Conservation (phyloP, 2,888 invertebrate species). For the Nesidiocoris tenuis region DNA sequence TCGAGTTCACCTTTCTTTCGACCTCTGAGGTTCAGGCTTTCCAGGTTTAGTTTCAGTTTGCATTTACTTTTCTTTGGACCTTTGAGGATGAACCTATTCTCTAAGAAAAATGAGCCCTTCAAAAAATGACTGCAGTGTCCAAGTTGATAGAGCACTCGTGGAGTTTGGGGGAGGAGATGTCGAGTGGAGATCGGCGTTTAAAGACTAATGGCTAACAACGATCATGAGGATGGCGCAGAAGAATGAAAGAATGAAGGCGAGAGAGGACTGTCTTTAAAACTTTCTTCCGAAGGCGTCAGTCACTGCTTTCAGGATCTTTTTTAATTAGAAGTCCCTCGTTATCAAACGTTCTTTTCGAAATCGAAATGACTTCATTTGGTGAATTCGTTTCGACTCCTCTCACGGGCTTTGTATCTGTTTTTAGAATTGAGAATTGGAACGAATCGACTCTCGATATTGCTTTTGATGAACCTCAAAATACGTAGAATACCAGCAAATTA, state of each 20-base stretch:
- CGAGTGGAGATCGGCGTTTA: conserved; percentile 34
- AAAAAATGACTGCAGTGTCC: too few relatives aligned
- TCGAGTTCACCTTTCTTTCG: too few relatives aligned
- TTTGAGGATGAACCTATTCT: too few relatives aligned
- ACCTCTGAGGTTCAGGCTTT: too few relatives aligned
- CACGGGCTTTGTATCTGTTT: too few relatives aligned
- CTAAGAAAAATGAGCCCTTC: too few relatives aligned
- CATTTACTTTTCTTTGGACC: too few relatives aligned
- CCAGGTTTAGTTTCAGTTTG: too few relatives aligned
- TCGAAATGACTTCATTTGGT: conserved; percentile 26
- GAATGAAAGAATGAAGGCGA: neutral
- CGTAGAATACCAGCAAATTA: too few relatives aligned
- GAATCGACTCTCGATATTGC: too few relatives aligned
- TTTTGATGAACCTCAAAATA: too few relatives aligned
- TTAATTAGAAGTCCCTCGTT: conserved; percentile 42
- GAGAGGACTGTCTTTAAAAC: conserved; percentile 20
- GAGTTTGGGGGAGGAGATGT: conserved; percentile 10
- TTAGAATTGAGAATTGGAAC: too few relatives aligned
- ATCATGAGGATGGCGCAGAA: conserved; percentile 20
- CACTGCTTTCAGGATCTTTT: conserved; percentile 19
- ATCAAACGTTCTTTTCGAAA: conserved; percentile 30
- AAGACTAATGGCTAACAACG: conserved; percentile 35
- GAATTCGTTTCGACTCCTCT: conserved; percentile 11
- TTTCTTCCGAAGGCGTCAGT: conserved; percentile 15
- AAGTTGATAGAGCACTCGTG: conserved; percentile 1